Conservation (phyloP, 1,140 invertebrate species). For the Pinna nobilis region DNA sequence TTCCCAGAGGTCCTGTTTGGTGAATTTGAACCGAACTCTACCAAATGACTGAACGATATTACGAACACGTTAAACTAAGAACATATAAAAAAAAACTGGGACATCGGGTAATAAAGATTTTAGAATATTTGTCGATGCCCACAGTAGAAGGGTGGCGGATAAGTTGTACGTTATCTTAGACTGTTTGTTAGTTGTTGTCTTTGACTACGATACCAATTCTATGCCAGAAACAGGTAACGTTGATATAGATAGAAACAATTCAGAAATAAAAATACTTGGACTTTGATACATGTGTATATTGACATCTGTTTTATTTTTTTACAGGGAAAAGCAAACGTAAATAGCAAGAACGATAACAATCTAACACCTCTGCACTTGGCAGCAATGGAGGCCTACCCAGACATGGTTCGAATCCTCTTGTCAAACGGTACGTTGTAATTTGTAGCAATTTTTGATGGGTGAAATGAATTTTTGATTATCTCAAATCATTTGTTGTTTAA, state of each 20-base stretch:
- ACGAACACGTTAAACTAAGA: too few relatives aligned
- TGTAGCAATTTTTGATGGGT: not conserved
- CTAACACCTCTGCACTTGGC: constrained; percentile 43
- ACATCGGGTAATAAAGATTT: too few relatives aligned
- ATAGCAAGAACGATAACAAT: constrained; percentile 28
- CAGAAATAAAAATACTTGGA: constrained; percentile 24
- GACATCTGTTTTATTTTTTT: constrained; percentile 3
- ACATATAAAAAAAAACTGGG: too few relatives aligned
- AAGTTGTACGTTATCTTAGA: too few relatives aligned
- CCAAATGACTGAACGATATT: too few relatives aligned
- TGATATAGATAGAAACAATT: constrained; percentile 9
- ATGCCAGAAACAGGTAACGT: not conserved
- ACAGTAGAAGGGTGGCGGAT: too few relatives aligned
- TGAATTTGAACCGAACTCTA: too few relatives aligned
- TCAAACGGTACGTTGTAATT: constrained; percentile 44
- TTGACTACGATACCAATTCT: not conserved
- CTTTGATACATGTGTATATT: constrained; percentile 27
- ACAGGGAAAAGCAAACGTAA: constrained; percentile 37
- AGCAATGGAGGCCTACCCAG: constrained; percentile 22
- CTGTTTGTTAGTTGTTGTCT: not conserved
- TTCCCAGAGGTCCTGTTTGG: too few relatives aligned
- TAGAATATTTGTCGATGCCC: too few relatives aligned
- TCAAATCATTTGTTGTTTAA: not conserved
- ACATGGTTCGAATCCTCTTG: constrained; percentile 37
- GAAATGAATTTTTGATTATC: not conserved